Percentiles rank a stretch among this genome's conserved stretches.
These are phyloP conservation scores for Microtus californicus DNA, from an alignment of 2,797 vertebrate genomes.

Conservation along the genomic window DNA sequence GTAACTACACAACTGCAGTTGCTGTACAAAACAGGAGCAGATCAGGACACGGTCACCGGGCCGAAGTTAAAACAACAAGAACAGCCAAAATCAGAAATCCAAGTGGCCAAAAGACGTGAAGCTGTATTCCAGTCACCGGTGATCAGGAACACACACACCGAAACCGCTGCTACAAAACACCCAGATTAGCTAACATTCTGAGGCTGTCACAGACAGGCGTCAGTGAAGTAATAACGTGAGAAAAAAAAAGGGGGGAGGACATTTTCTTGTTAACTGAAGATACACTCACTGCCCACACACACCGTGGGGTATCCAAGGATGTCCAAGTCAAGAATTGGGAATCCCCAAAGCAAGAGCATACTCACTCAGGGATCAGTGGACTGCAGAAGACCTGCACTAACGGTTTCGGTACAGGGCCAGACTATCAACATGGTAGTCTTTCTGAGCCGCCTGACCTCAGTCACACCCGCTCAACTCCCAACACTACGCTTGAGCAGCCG, in stretches of 20 bases:
- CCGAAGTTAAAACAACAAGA: neutral
- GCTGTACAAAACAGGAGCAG: neutral
- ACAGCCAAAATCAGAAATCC: neutral
- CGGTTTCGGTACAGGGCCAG: neutral
- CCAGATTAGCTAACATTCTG: neutral
- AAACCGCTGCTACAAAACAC: neutral
- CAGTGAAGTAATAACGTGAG: neutral
- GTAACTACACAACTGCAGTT: neutral
- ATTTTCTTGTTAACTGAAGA: neutral
- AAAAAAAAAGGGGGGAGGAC: neutral
- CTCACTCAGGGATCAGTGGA: neutral
- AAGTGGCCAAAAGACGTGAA: neutral
- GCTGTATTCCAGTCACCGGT: neutral
- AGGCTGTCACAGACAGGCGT: neutral
- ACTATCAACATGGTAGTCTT: neutral
- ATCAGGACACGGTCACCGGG: neutral
- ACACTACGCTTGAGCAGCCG: neutral
- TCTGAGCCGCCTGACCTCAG: neutral
- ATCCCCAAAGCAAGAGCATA: neutral
- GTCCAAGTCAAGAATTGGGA: neutral
- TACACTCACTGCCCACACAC: neutral
- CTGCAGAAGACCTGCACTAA: neutral
- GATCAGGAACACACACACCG: neutral
- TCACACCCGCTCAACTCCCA: neutral
- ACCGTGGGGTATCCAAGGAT: neutral